Conservation (phyloP, 2,888 invertebrate species). For the Agrochola lychnidis region DNA sequence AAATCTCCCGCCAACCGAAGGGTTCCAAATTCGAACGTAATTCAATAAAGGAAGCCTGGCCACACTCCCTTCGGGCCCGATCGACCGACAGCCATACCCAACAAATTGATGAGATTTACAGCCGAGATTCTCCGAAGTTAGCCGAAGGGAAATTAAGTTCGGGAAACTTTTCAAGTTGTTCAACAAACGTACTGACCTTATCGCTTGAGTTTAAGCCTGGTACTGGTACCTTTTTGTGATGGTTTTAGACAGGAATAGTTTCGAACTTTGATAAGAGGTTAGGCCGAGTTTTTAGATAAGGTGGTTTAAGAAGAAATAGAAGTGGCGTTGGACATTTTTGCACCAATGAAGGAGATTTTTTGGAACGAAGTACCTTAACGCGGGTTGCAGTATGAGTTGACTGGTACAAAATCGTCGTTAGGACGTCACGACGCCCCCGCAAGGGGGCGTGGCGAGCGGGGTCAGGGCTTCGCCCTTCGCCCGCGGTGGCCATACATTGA, state of each 20-base stretch:
- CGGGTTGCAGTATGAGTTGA: not conserved
- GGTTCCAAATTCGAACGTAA: conserved; percentile 77
- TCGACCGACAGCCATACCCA: conserved; percentile 77
- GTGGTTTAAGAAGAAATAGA: not conserved
- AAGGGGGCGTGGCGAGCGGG: too few species aligned
- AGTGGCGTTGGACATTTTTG: not conserved
- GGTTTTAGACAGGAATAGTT: conserved; percentile 55
- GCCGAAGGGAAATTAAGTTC: conserved; percentile 87
- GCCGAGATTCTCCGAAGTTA: conserved; percentile 84
- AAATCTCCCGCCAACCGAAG: conserved; percentile 68
- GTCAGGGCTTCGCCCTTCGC: too few species aligned
- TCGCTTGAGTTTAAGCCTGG: conserved; percentile 66
- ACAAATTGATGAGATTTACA: conserved; percentile 88
- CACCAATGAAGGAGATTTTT: not conserved
- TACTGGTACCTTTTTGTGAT: conserved; percentile 62
- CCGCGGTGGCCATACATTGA: too few species aligned
- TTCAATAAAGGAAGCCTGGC: conserved; percentile 82
- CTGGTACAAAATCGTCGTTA: not conserved
- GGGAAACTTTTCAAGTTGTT: conserved; percentile 81
- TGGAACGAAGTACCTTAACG: not conserved
- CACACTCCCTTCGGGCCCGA: conserved; percentile 75
- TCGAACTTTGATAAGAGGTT: conserved; percentile 53
- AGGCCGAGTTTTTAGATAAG: conserved; percentile 28
- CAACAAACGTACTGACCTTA: conserved; percentile 76
- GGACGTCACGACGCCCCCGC: too few species aligned